Evolutionary conservation across 2,888 invertebrate species (phyloP), one percentile per base, ranked within the genome.

Genomic region (Drosophila merina): DNA sequence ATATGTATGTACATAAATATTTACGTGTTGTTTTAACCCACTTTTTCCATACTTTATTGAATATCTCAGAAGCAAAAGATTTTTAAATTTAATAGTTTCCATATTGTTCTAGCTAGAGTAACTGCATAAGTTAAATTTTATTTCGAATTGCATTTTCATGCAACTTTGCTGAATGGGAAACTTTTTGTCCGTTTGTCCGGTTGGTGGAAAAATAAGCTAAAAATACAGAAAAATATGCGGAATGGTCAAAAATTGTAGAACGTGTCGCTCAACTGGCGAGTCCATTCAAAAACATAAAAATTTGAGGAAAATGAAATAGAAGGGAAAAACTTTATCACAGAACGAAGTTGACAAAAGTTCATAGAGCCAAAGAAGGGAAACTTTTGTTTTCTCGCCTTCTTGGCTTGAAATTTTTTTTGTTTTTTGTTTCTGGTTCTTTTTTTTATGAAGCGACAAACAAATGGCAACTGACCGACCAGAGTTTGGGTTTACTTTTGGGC

Each of bases 351-450:
- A 66, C 72, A 59, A 81, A 87, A 85, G 77, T 82, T 82, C 68
- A 38, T 45, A 63, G 77, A 62, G 68, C 59, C 67, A 48, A 84
- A 76, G 75, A 79, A 81, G 69, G 71, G 63, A 71, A 82, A 87
- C 82, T 87, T 82, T 85, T 85, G 79, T 85, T 81, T 87, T 85
- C 77, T 79, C 75, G 79, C 87, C 82, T 74, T 52, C 30, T 30
- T 33, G 10, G 42, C 36, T 31, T 49, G 14, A 30, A 5, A 45
- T 45, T 58, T 84, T 77, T 80, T 78, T 75, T 52, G 36, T 50
- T 14, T 47, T 45, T 62, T 9, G 26, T 30, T 30, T 20, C 20
- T 20, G 20, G 20, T 20, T 10, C 14, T 47, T 40, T 59, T 84
- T 77, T 80, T 78, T 75, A 81, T 76, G 74, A 48, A 81, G 74